These are phyloP conservation scores for Lindbergichthys nudifrons DNA, from an alignment of 2,797 vertebrate genomes.

Conservation along the genomic window DNA sequence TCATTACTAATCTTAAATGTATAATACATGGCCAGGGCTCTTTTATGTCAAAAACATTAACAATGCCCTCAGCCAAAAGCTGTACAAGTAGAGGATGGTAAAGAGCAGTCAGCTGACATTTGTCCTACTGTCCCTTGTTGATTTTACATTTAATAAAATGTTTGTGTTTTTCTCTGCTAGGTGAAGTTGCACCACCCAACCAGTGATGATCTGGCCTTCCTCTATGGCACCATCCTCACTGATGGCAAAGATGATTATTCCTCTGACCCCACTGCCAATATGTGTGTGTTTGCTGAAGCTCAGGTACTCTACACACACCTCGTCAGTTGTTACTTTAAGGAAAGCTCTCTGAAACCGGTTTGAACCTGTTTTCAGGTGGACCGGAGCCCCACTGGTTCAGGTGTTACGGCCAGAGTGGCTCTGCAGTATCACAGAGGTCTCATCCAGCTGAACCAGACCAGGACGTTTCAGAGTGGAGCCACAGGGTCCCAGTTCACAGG, in stretches of 20 bases:
- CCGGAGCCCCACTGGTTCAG: conserved; percentile 94
- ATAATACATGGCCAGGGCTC: neutral
- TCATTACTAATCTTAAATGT: neutral
- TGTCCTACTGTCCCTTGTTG: neutral
- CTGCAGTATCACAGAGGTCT: conserved; percentile 93
- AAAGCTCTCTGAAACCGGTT: neutral
- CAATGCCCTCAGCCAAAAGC: no score
- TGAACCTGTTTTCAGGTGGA: conserved; percentile 87
- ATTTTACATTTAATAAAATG: neutral
- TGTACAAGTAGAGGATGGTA: no score
- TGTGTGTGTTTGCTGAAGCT: conserved; percentile 95
- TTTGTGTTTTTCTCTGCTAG: conserved; percentile 68
- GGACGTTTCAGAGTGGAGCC: conserved; percentile 90
- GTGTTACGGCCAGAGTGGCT: conserved; percentile 95
- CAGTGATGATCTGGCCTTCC: conserved; percentile 92
- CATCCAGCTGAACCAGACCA: conserved; percentile 88
- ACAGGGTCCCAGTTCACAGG: conserved; percentile 92
- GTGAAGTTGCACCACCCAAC: conserved; percentile 91
- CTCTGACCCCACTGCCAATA: conserved; percentile 89
- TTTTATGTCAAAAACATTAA: neutral
- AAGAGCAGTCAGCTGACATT: neutral
- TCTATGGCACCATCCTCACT: conserved; percentile 96
- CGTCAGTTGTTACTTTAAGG: neutral
- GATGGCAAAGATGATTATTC: conserved; percentile 91
- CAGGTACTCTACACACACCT: conserved; percentile 83